phyloP scores from a whole-genome alignment of 2,888 invertebrate genomes.

The Cremastinae sp. region DNA sequence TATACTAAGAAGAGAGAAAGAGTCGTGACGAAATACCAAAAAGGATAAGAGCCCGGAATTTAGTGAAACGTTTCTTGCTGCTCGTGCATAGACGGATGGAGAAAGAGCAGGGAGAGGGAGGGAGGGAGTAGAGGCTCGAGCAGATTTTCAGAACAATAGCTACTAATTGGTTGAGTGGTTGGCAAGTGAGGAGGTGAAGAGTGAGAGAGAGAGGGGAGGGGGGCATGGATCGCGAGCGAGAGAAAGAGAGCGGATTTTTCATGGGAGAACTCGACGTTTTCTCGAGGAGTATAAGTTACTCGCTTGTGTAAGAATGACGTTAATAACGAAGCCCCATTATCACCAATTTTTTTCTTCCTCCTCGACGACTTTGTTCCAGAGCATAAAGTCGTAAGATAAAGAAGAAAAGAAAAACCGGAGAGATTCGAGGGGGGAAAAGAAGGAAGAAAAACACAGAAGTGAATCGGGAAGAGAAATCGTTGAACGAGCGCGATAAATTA shows the following conservation, averaged over 20 bases:
- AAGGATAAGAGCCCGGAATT: slow-evolving; percentile 33
- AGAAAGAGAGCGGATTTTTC: slow-evolving; percentile 38
- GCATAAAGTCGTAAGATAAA: neutral
- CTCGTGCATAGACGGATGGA: too few relatives aligned
- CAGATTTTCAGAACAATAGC: slow-evolving; percentile 75
- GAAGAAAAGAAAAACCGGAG: neutral
- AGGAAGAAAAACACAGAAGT: neutral
- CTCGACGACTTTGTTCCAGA: slow-evolving; percentile 25
- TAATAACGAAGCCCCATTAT: slow-evolving; percentile 57
- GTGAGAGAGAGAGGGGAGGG: slow-evolving; percentile 15
- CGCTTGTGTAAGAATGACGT: slow-evolving; percentile 60
- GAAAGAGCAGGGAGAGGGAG: slow-evolving; percentile 10
- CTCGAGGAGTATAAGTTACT: slow-evolving; percentile 50
- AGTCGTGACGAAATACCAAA: slow-evolving; percentile 1
- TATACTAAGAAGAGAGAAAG: neutral
- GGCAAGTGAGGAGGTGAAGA: slow-evolving; percentile 24
- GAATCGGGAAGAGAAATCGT: slow-evolving; percentile 18
- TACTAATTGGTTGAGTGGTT: slow-evolving; percentile 78
- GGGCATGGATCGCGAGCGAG: slow-evolving; percentile 14
- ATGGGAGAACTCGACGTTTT: slow-evolving; percentile 44
- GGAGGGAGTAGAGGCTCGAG: slow-evolving; percentile 49
- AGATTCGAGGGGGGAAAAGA: slow-evolving; percentile 20
- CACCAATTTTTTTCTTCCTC: slow-evolving; percentile 32
- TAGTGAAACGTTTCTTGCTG: slow-evolving; percentile 48
- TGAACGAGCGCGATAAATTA: slow-evolving; percentile 43